phyloP scores from a whole-genome alignment of 2,888 invertebrate species.

The Myathropa florea region DNA sequence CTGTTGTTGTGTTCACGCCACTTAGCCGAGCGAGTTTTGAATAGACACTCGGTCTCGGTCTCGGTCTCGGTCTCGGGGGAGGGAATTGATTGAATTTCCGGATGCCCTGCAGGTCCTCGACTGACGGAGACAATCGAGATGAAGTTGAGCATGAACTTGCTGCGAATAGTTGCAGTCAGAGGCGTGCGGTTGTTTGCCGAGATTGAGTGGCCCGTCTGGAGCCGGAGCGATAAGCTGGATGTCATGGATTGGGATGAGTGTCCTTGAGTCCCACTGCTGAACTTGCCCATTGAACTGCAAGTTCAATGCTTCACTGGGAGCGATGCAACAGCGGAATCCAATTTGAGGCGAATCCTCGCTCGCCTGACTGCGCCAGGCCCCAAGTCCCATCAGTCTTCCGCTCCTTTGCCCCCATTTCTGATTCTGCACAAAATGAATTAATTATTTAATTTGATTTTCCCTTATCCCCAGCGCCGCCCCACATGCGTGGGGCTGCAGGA shows the following conservation, averaged over 20 bases:
- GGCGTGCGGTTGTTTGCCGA: not conserved
- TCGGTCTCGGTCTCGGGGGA: too few relatives aligned
- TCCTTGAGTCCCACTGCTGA: not conserved
- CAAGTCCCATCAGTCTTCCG: not conserved
- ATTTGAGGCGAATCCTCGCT: not conserved
- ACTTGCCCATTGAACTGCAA: not conserved
- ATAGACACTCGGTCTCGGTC: not conserved
- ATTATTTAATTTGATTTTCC: slow-evolving; percentile 67
- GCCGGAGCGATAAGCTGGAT: not conserved
- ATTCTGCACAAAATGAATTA: slow-evolving; percentile 60
- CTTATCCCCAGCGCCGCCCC: not conserved
- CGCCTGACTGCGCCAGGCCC: not conserved
- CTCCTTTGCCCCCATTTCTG: slow-evolving; percentile 41
- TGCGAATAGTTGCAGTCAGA: not conserved
- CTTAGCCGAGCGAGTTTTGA: not conserved
- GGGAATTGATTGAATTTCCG: not conserved
- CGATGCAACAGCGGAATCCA: not conserved
- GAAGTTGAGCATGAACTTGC: not conserved
- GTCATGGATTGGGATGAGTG: not conserved
- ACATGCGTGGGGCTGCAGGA: not conserved
- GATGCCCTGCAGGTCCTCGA: not conserved
- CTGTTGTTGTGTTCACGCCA: not conserved
- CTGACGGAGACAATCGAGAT: not conserved
- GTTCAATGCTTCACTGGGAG: not conserved
- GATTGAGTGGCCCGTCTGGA: not conserved